phyloP scores from a whole-genome alignment of 2,888 invertebrate species.

The Callosobruchus maculatus region DNA sequence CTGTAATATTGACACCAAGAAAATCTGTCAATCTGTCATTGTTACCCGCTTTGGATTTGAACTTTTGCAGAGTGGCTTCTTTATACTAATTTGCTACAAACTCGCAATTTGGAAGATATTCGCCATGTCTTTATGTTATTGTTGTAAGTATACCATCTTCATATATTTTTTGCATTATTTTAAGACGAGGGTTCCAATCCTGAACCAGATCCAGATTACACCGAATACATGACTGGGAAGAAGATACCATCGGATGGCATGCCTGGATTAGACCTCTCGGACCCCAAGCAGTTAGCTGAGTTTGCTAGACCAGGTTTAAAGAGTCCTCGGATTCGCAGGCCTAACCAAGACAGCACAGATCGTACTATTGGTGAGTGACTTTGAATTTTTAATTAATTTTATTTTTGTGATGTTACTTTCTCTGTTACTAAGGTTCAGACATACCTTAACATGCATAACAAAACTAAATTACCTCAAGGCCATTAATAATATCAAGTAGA shows the following conservation, averaged over 20 bases:
- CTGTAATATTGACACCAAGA: neutral
- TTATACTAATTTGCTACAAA: neutral
- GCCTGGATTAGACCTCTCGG: conserved; percentile 83
- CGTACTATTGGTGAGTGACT: conserved; percentile 58
- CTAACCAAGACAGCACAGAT: conserved; percentile 59
- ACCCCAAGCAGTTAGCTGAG: conserved; percentile 90
- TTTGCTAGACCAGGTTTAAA: conserved; percentile 82
- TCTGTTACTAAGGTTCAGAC: too few relatives aligned
- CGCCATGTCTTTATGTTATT: conserved; percentile 4
- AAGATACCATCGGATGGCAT: conserved; percentile 67
- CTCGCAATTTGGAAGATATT: neutral
- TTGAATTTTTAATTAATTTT: neutral
- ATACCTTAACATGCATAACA: too few relatives aligned
- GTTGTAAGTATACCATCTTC: conserved; percentile 6
- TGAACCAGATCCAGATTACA: conserved; percentile 86
- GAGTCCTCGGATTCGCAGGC: conserved; percentile 64
- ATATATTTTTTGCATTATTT: conserved; percentile 20
- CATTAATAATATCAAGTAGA: too few relatives aligned
- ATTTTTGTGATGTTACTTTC: neutral
- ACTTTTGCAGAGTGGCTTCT: neutral
- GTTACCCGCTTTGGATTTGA: neutral
- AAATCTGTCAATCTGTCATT: neutral
- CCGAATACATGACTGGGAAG: conserved; percentile 89
- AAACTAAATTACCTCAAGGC: too few relatives aligned
- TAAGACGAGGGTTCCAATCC: conserved; percentile 81